Conservation (phyloP, 2,113 vertebrate species). For the Austrofundulus limnaeus region DNA sequence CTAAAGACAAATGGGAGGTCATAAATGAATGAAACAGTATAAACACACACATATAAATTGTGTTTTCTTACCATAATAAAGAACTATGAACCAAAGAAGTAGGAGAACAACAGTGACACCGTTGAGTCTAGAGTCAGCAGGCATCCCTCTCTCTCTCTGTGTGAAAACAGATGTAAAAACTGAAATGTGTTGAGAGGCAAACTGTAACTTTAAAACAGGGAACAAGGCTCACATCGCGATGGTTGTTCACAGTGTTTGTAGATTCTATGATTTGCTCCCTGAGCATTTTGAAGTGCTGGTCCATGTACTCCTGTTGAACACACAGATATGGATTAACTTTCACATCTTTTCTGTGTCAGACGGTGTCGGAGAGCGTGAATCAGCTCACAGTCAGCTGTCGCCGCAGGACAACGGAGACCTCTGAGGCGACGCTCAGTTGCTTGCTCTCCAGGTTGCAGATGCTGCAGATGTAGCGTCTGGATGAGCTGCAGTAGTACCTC, state of each 20-base stretch:
- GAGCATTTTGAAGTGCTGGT: slow-evolving; percentile 43
- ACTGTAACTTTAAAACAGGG: not conserved
- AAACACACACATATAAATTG: accelerated
- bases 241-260: slow-evolving; percentile 14
- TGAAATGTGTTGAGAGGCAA: not conserved
- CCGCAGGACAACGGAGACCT: slow-evolving; percentile 34
- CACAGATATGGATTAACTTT: not conserved
- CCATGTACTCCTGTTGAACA: slow-evolving; percentile 57
- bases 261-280: slow-evolving; percentile 36
- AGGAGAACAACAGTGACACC: slow-evolving; percentile 55
- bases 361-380: not conserved
- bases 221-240: slow-evolving; percentile 28
- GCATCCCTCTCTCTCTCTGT: slow-evolving; percentile 33
- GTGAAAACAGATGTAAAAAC: not conserved
- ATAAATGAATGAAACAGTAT: not conserved
- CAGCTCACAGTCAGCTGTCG: slow-evolving; percentile 63
- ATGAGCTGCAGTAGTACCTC: slow-evolving; percentile 58
- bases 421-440: slow-evolving; percentile 11
- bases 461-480: slow-evolving; percentile 63
- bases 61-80: slow-evolving; percentile 62
- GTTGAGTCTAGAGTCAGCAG: slow-evolving; percentile 24
- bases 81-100: slow-evolving; percentile 59
- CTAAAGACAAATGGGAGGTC: slow-evolving; percentile 17
- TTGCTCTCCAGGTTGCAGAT: slow-evolving; percentile 56
- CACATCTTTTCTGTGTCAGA: not conserved